Percentiles rank a stretch among this genome's conserved stretches.
Conservation (phyloP, 2,888 invertebrate species). For the Dasysyrphus albostriatus region DNA sequence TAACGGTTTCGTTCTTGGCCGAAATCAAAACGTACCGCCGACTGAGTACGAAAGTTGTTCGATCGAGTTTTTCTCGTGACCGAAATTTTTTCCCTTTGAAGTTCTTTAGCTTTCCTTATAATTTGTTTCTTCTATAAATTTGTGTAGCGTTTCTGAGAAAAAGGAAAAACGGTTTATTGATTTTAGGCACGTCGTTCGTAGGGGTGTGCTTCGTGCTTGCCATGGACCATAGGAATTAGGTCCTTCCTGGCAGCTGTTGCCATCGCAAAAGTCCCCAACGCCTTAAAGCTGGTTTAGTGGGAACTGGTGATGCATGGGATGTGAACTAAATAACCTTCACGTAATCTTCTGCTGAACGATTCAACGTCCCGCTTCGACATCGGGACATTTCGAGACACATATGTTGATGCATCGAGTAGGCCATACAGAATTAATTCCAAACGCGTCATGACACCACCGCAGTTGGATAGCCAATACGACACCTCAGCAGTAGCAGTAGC, state of each 20-base stretch:
- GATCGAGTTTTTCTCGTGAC: conserved; percentile 33
- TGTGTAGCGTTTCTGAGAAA: conserved; percentile 3
- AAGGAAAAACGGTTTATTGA: conserved; percentile 61
- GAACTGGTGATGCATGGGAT: conserved; percentile 27
- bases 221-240: conserved; percentile 62
- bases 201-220: conserved; percentile 34
- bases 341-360: not conserved
- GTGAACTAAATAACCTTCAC: conserved; percentile 16
- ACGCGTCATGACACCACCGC: conserved; percentile 74
- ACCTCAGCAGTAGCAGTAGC: conserved; percentile 72
- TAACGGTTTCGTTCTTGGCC: conserved; percentile 71
- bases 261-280: conserved; percentile 4
- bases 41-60: conserved; percentile 33
- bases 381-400: conserved; percentile 38
- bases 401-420: conserved; percentile 70
- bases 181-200: conserved; percentile 42
- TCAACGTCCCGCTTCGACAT: conserved; percentile 52
- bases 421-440: conserved; percentile 47
- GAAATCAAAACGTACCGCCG: conserved; percentile 39
- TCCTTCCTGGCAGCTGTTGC: conserved; percentile 61
- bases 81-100: conserved; percentile 27
- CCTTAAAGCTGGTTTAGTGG: not conserved
- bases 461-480: conserved; percentile 48
- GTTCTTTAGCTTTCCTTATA: not conserved
- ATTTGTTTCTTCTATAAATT: conserved; percentile 8